A percentile compares a stretch with the other conserved stretches of the same genome.
Evolutionary conservation across 2,888 invertebrate genomes (phyloP).

Genomic region (Hypomecis atomaria): DNA sequence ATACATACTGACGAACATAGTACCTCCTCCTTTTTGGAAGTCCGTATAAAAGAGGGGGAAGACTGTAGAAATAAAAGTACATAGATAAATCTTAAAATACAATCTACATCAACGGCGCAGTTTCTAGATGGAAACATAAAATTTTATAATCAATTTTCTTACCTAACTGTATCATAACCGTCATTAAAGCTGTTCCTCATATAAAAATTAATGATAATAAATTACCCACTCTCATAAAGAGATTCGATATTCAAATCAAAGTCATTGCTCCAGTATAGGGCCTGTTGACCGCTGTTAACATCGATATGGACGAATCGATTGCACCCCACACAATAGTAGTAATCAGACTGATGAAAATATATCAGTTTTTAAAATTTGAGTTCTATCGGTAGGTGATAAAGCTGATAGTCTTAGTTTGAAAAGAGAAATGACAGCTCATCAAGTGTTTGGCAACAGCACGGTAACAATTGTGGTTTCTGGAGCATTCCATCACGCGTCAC

Average conservation of each 20-base stretch:
- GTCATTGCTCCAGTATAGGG: slow-evolving; percentile 39
- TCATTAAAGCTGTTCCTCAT: slow-evolving; percentile 27
- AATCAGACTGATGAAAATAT: slow-evolving; percentile 54
- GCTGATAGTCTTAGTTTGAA: slow-evolving; percentile 9
- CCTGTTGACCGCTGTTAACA: slow-evolving; percentile 45
- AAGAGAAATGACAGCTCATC: slow-evolving; percentile 29
- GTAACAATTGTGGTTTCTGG: slow-evolving; percentile 36
- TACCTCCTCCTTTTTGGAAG: too few relatives aligned
- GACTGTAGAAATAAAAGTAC: not conserved
- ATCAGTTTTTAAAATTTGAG: slow-evolving; percentile 7
- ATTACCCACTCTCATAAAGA: slow-evolving; percentile 35
- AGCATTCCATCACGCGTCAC: slow-evolving; percentile 40
- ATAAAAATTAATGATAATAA: slow-evolving; percentile 37
- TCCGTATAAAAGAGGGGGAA: not conserved
- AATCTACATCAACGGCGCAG: slow-evolving; percentile 3
- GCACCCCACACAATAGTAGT: slow-evolving; percentile 58
- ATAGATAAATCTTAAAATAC: not conserved
- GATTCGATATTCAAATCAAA: slow-evolving; percentile 37
- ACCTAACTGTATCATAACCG: slow-evolving; percentile 27
- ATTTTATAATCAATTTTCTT: slow-evolving; percentile 25
- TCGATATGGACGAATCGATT: slow-evolving; percentile 43
- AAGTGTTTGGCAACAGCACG: slow-evolving; percentile 37
- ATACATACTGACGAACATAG: too few relatives aligned
- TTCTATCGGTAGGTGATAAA: slow-evolving; percentile 7
- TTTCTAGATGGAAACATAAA: slow-evolving; percentile 25